Base-by-base conservation (phyloP, 2,888 invertebrate genomes). In the Napeogenes sylphis region DNA sequence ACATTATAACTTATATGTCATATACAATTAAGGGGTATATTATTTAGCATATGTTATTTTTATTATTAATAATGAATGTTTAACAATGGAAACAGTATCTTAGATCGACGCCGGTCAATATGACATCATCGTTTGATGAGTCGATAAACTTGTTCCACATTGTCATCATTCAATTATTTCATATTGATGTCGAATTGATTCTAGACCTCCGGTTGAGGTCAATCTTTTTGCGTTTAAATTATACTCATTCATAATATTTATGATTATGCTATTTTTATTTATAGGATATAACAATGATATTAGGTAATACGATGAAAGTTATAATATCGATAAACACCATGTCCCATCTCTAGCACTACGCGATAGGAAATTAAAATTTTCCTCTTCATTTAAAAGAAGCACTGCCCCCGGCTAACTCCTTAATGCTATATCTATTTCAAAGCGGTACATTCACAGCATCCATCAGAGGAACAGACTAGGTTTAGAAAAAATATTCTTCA, bases 321-420 rank as follows among this genome's bases (percentile, higher is more conserved):
- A 13, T 33, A 35, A 58, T 60, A 61, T 63, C 65, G 63, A 67
- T 47, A 38, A 33, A 21, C 45, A 38, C 12, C 4, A 4, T 30
- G 38, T n/a, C 69, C 60, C 86, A 75, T 72, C 87, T 66, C 86
- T 88, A 82, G 55, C 53, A 69, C 67, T 83, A 81, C 87, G 84
- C 89, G 90, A 90, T 89, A 90, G 90, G 90, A 90, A 90, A 90
- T 90, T 90, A 90, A 90, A 90, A 90, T 90, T 89, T 90, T 90
- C 90, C 90, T 89, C 88, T 88, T 88, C 89, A 90, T 90, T 90
- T 90, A 89, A 90, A 90, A 90, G 89, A 88, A 88, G 84, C 85
- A 81, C 76, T 73, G 88, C 90, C 88, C 69, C 72, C 55, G 90
- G 90, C 86, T 83, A 87, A 84, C 85, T 88, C 85, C 88, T 88